A percentile compares a stretch with the other conserved stretches of the same genome.
These are phyloP conservation scores for Lepidocyrtoides sp. DNA, from an alignment of 2,888 invertebrate genomes.

Conservation along the genomic window DNA sequence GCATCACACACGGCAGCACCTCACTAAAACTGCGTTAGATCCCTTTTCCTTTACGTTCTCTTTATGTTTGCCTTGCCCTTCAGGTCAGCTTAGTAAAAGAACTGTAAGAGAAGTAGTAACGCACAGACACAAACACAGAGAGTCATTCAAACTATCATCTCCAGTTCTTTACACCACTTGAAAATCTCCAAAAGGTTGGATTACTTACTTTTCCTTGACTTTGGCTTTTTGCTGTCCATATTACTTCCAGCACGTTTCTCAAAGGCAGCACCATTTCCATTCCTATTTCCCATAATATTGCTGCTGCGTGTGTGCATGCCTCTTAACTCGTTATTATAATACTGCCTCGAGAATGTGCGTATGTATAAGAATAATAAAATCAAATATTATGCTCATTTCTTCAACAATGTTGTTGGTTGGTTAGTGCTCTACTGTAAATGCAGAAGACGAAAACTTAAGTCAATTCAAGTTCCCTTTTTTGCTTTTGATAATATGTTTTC, in stretches of 20 bases:
- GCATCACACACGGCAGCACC: neutral
- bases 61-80: conserved; percentile 75
- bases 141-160: conserved; percentile 70
- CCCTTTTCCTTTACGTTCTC: conserved; percentile 22
- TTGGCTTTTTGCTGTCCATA: conserved; percentile 44
- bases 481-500: conserved; percentile 21
- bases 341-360: conserved; percentile 19
- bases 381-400: conserved; percentile 50
- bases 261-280: conserved; percentile 18
- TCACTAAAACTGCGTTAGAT: conserved; percentile 49
- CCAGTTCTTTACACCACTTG: conserved; percentile 65
- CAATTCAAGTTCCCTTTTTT: conserved; percentile 29
- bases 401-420: neutral
- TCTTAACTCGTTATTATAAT: neutral
- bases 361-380: conserved; percentile 52
- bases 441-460: neutral
- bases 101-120: conserved; percentile 6
- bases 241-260: conserved; percentile 1
- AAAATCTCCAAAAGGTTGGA: conserved; percentile 60
- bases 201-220: conserved; percentile 53
- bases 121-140: conserved; percentile 22
- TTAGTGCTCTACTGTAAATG: neutral
- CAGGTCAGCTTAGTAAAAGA: conserved; percentile 46
- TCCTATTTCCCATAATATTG: neutral
- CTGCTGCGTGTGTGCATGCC: neutral